Evolutionary conservation across 2,113 vertebrate genomes (phyloP).

Genomic region (Saccopteryx bilineata): DNA sequence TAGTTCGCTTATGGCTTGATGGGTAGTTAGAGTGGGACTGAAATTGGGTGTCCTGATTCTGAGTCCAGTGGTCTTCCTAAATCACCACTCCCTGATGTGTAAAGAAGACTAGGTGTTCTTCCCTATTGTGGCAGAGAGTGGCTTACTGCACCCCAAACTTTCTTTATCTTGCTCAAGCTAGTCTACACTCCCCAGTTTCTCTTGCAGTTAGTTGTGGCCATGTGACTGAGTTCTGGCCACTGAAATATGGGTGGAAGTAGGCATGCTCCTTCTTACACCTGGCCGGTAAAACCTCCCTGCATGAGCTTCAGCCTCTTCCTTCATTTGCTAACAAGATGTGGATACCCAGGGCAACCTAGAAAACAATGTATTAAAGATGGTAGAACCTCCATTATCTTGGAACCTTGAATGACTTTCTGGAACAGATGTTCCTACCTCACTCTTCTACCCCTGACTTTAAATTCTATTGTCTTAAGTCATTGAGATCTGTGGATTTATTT

Average conservation of each 20-base stretch:
- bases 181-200: background rate
- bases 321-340: background rate
- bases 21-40: background rate
- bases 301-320: background rate
- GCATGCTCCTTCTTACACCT: background rate
- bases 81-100: background rate
- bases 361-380: background rate
- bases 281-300: background rate
- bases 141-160: background rate
- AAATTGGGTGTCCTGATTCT: background rate
- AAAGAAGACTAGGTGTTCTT: background rate
- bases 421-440: background rate
- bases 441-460: background rate
- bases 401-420: background rate
- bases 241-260: background rate
- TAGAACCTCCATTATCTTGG: background rate
- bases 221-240: background rate
- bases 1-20: background rate
- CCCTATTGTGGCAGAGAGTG: background rate
- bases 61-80: background rate
- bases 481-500: conserved; percentile 41
- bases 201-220: background rate
- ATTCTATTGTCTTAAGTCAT: background rate
- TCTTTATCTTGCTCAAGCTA: background rate
- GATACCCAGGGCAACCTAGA: background rate